Evolutionary conservation across 2,113 vertebrate species (phyloP).

Genomic region (Cisticola juncidis): DNA sequence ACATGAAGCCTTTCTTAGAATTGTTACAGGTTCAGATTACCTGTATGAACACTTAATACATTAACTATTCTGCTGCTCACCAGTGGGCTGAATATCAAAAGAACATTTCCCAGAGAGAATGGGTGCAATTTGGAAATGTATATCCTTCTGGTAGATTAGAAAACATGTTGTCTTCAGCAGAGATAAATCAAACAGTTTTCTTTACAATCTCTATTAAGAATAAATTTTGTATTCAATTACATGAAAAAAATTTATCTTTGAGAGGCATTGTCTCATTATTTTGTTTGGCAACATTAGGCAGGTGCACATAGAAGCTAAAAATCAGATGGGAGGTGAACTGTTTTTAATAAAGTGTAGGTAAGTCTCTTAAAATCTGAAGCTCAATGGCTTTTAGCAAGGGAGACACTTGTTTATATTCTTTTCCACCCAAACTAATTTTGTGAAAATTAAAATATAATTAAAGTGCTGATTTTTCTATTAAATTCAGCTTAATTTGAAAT

Average conservation of each 20-base stretch:
- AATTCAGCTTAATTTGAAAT: constrained; percentile 24
- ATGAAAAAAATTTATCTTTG: background rate
- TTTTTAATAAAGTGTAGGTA: background rate
- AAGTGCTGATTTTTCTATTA: background rate
- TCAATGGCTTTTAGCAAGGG: background rate
- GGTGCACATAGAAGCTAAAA: background rate
- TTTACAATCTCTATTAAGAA: background rate
- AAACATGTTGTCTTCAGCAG: background rate
- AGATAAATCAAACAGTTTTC: background rate
- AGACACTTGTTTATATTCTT: background rate
- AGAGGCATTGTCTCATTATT: background rate
- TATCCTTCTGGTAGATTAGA: background rate
- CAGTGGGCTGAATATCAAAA: background rate
- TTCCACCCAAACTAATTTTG: background rate
- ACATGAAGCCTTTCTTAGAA: background rate
- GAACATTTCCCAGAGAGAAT: background rate
- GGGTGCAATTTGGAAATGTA: background rate
- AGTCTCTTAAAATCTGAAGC: background rate
- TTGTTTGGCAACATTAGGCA: background rate
- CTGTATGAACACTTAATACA: background rate
- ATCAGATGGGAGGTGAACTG: background rate
- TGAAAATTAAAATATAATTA: constrained; percentile 51
- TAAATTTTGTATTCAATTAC: background rate
- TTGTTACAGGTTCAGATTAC: background rate
- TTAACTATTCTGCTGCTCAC: background rate